Evolutionary conservation across 2,113 vertebrate species (phyloP).

Genomic region (Leiothrix lutea): DNA sequence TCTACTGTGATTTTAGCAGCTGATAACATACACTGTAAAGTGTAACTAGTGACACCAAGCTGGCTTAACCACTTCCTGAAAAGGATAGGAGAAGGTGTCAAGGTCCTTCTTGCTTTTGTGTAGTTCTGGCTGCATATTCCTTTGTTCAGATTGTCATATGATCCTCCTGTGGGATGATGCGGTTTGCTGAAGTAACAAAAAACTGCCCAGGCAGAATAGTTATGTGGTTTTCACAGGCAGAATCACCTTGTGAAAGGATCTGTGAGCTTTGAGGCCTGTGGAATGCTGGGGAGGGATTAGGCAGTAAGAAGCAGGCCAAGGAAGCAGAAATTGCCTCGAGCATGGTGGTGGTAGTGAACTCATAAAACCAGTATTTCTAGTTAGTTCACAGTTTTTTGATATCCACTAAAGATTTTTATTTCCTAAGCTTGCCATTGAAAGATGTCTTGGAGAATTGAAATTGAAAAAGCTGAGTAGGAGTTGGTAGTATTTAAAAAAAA

Average conservation of each 20-base stretch:
- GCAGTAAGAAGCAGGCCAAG: not conserved
- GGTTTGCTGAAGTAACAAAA: not conserved
- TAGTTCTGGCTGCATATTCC: not conserved
- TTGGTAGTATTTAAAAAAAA: not conserved
- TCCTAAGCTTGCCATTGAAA: not conserved
- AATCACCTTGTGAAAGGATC: not conserved
- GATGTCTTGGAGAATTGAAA: not conserved
- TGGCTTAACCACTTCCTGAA: not conserved
- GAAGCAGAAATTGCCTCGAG: not conserved
- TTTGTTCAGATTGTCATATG: not conserved
- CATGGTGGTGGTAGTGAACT: not conserved
- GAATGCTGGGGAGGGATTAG: not conserved
- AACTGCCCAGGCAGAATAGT: not conserved
- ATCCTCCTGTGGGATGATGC: not conserved
- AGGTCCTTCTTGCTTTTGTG: not conserved
- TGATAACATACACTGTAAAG: not conserved
- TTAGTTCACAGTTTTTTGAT: not conserved
- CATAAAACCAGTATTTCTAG: not conserved
- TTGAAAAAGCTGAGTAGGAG: not conserved
- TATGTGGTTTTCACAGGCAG: not conserved
- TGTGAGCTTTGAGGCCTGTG: not conserved
- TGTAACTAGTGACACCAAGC: not conserved
- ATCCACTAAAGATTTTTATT: not conserved
- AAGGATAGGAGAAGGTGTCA: not conserved
- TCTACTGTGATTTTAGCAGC: not conserved